Evolutionary conservation across 2,888 invertebrate species (phyloP).

Genomic region (Heliconius aoede): DNA sequence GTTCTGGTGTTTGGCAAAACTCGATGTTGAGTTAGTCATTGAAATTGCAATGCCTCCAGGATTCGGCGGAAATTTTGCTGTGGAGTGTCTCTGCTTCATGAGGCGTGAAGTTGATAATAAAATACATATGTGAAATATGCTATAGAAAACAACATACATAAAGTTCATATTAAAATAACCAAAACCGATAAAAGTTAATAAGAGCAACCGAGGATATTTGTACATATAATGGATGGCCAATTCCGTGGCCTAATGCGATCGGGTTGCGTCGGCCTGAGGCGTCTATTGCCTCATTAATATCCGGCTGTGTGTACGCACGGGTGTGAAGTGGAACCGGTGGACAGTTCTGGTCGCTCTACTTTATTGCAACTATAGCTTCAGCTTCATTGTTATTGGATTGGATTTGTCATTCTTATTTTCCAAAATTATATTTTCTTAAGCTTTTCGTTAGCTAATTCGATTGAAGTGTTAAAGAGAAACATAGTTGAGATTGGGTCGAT

Average conservation of each 20-base stretch:
- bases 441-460: too few species aligned
- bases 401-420: conserved; percentile 14
- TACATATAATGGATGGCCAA: conserved; percentile 59
- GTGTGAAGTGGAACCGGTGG: conserved; percentile 23
- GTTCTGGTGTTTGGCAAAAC: too few species aligned
- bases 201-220: conserved; percentile 53
- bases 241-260: conserved; percentile 57
- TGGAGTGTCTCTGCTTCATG: too few species aligned
- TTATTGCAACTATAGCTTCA: conserved; percentile 26
- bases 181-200: conserved; percentile 36
- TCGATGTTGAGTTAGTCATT: too few species aligned
- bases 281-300: conserved; percentile 75
- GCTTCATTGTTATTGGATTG: conserved; percentile 21
- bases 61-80: too few species aligned
- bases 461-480: background rate
- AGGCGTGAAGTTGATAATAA: too few species aligned
- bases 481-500: too few species aligned
- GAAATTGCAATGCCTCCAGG: too few species aligned
- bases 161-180: conserved; percentile 20
- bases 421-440: too few species aligned
- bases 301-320: conserved; percentile 59
- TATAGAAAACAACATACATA: background rate
- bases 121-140: background rate
- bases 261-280: conserved; percentile 58
- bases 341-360: conserved; percentile 11